Percentiles rank a stretch among this genome's conserved stretches.
These are phyloP conservation scores for Ianthella basta DNA, from an alignment of 37 sponge, comb jelly and placozoan species.

Conservation along the genomic window DNA sequence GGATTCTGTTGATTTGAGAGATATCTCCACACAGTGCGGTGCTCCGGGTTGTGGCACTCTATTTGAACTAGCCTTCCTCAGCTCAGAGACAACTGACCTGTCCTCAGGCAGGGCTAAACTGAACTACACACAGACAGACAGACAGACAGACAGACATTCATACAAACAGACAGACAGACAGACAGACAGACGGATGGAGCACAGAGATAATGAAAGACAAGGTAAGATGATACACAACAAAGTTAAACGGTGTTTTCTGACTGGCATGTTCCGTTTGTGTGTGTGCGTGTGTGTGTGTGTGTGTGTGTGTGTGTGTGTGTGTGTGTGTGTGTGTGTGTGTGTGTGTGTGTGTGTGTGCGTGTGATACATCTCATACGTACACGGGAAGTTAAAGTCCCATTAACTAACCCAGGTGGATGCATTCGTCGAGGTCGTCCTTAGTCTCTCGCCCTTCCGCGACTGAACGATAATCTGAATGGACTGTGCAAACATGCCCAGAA, in stretches of 20 bases:
- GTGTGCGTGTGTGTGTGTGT: no score
- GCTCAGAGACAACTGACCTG: conserved; percentile 49
- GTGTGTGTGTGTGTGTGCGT: no score
- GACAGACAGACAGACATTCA: conserved; percentile 2
- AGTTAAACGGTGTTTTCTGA: no score
- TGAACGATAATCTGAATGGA: conserved; percentile 74
- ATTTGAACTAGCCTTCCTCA: conserved; percentile 59
- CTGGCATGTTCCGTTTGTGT: no score
- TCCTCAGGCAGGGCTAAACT: conserved; percentile 68
- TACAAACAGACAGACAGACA: background rate
- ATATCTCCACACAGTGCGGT: conserved; percentile 74
- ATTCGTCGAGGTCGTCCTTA: conserved; percentile 57
- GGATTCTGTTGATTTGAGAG: conserved; percentile 60
- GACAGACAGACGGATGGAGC: background rate
- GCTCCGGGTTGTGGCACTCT: conserved; percentile 43
- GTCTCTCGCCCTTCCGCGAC: conserved; percentile 64
- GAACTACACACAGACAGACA: conserved; percentile 50
- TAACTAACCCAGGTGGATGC: conserved; percentile 73
- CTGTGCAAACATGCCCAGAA: conserved; percentile 28
- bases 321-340: no score
- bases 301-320: no score
- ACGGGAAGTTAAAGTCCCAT: no score
- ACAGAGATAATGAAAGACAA: no score
- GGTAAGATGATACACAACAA: no score
- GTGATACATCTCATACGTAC: no score